These are phyloP conservation scores for Megaceryle alcyon DNA, from an alignment of 2,797 vertebrate genomes.

Conservation along the genomic window DNA sequence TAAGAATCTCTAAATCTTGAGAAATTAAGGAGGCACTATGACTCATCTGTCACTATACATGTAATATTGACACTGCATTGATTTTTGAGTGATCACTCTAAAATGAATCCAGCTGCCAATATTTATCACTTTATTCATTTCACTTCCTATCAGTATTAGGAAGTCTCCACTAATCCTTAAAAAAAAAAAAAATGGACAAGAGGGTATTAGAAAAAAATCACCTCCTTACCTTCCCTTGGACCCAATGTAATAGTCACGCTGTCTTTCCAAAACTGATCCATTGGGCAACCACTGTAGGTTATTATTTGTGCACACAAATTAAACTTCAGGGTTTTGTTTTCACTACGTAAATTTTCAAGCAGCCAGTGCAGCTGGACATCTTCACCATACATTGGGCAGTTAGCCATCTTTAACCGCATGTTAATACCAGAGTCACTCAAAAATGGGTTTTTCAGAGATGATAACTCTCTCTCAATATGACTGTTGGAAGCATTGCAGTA, in stretches of 20 bases:
- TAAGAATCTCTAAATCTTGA: neutral
- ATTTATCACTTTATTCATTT: neutral
- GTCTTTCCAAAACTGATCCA: slow-evolving; percentile 70
- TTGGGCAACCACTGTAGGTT: slow-evolving; percentile 55
- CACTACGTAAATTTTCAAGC: slow-evolving; percentile 65
- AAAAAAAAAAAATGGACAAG: neutral
- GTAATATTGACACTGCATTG: neutral
- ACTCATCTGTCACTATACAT: neutral
- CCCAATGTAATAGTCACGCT: slow-evolving; percentile 24
- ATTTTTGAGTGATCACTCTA: neutral
- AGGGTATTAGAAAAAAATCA: neutral
- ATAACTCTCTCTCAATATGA: slow-evolving; percentile 66
- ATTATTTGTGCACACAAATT: slow-evolving; percentile 58
- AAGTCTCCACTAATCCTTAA: neutral
- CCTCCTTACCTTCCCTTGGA: slow-evolving; percentile 67
- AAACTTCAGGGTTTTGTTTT: slow-evolving; percentile 61
- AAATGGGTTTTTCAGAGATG: slow-evolving; percentile 51
- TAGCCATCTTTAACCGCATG: slow-evolving; percentile 66
- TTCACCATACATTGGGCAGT: slow-evolving; percentile 68
- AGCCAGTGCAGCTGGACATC: slow-evolving; percentile 58
- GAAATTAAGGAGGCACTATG: neutral
- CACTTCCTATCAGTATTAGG: neutral
- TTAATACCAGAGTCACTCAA: slow-evolving; percentile 56
- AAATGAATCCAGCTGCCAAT: neutral
- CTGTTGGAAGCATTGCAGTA: slow-evolving; percentile 68